Evolutionary conservation across 2,797 vertebrate species (phyloP).

Genomic region (Thamnophis elegans): DNA sequence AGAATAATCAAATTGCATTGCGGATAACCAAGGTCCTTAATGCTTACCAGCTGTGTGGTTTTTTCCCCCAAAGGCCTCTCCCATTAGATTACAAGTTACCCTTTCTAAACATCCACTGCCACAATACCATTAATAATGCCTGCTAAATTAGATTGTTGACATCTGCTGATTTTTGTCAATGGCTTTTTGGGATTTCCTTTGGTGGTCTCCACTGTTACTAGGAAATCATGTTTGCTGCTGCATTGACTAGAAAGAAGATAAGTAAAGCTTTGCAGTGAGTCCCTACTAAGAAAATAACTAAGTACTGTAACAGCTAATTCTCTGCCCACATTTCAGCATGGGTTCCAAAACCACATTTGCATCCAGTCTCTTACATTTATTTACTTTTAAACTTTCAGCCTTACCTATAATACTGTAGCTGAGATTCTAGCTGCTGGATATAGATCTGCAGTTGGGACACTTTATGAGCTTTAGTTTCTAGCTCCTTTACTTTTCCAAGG

Average conservation of each 20-base stretch:
- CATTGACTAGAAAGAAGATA: constrained; percentile 25
- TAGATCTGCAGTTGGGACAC: constrained; percentile 79
- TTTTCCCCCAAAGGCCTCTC: constrained; percentile 16
- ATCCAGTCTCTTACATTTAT: background rate
- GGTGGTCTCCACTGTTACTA: constrained; percentile 29
- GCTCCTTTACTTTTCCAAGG: constrained; percentile 87
- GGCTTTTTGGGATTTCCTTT: constrained; percentile 33
- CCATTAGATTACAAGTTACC: constrained; percentile 37
- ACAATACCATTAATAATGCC: constrained; percentile 46
- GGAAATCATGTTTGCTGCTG: constrained; percentile 29
- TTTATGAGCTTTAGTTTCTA: constrained; percentile 81
- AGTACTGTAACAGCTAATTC: constrained; percentile 12
- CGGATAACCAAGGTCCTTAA: background rate
- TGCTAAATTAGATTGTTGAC: constrained; percentile 47
- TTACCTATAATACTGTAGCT: constrained; percentile 87
- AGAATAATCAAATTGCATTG: background rate
- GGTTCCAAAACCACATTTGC: background rate
- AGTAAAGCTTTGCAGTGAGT: background rate
- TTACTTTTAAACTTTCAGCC: background rate
- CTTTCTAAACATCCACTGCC: constrained; percentile 35
- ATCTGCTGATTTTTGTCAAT: constrained; percentile 39
- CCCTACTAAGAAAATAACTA: constrained; percentile 8
- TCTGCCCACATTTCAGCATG: background rate
- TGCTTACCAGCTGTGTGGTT: constrained; percentile 18
- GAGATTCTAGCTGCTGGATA: constrained; percentile 80